Evolutionary conservation across 2,888 invertebrate species (phyloP).

Genomic region (Eremobia ochroleuca): DNA sequence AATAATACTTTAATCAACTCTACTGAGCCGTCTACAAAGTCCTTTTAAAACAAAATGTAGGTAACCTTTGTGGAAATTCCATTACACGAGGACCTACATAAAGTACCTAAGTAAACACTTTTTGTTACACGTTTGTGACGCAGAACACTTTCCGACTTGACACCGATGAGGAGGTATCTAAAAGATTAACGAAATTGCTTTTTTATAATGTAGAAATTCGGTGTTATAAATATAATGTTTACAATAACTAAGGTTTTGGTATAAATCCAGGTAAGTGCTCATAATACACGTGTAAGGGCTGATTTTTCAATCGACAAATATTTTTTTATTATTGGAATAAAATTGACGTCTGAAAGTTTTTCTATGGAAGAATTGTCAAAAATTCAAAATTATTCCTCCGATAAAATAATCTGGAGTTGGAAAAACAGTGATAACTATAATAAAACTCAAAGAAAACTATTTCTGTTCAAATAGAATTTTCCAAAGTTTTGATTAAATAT

Average conservation of each 20-base stretch:
- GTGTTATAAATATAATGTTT: background rate
- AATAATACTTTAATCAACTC: conserved; percentile 37
- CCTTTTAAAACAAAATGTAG: conserved; percentile 30
- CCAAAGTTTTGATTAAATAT: background rate
- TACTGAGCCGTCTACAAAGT: conserved; percentile 23
- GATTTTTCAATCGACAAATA: too few relatives aligned
- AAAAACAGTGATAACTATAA: too few relatives aligned
- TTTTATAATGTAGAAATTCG: background rate
- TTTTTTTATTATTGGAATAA: too few relatives aligned
- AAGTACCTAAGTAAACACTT: conserved; percentile 33
- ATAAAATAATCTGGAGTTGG: too few relatives aligned
- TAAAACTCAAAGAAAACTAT: background rate
- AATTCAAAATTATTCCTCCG: too few relatives aligned
- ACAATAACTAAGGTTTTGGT: background rate
- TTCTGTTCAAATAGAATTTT: background rate
- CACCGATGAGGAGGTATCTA: background rate
- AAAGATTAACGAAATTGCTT: background rate
- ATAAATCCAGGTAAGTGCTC: too few relatives aligned
- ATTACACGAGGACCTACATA: conserved; percentile 4
- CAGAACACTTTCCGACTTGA: conserved; percentile 8
- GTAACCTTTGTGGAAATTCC: conserved; percentile 18
- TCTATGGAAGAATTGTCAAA: too few relatives aligned
- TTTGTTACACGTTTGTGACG: conserved; percentile 12
- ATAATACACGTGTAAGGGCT: too few relatives aligned
- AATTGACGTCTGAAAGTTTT: too few relatives aligned